Base-by-base conservation (phyloP, 2,113 vertebrate genomes). In the Nyctibius bracteatus region DNA sequence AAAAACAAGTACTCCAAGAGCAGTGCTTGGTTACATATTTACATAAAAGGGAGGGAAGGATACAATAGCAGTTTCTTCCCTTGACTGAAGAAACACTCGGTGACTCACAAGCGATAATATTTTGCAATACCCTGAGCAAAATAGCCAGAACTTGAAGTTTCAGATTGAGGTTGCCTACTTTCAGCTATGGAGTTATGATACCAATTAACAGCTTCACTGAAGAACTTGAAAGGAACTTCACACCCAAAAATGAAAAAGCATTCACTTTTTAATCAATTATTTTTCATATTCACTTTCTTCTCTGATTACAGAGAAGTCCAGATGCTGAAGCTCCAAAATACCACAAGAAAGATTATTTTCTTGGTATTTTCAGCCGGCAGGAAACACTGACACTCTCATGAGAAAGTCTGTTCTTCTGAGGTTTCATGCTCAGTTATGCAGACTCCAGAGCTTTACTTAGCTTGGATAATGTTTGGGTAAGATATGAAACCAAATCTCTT, bases 381-480 rank as follows among this genome's bases (percentile, higher is more conserved):
- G 90, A 88, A 96, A 87, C 94, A 85, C 65, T 89, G 92, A 92
- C 88, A 94, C 96, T 96, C 94, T 97, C 96, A 96, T 41, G 92
- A 96, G 95, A 96, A 96, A 97, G 91, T 97, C 92, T 92, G 81
- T 61, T 95, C 88, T 93, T 94, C 91, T 81, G 92, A 96, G 92
- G 91, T 97, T 97, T 97, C 92, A 94, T 81, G 92, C 86, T 95
- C 86, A 93, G 86, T 91, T 96, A 94, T 87, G 94, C 91, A 94
- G 92, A 94, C 88, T 94, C 91, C 77, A 89, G 96, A 94, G 96
- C 96, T 97, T 97, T 94, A 97, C 94, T 96, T 95, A 97, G 94
- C 92, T 89, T 92, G 77, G 83, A 79, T 93, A 95, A 96, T 96
- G 92, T 96, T 97, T 94, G 95, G 88, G 77, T 89, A 96, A 96